These are phyloP conservation scores for Pantala flavescens DNA, from an alignment of 1,140 invertebrate species.

Conservation along the genomic window DNA sequence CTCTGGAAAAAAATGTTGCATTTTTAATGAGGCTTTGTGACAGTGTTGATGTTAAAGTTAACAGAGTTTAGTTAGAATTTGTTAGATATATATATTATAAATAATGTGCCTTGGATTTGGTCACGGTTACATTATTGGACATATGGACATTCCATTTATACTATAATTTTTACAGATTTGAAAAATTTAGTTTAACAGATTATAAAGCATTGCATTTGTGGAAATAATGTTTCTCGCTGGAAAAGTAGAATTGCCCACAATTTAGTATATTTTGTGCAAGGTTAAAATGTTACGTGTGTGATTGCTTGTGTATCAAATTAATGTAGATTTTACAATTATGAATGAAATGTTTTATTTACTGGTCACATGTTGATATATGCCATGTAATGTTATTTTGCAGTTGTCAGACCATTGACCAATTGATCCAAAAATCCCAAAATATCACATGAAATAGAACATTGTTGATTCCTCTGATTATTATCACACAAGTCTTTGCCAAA, in stretches of 20 bases:
- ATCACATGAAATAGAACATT: too few relatives aligned
- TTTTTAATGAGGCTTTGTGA: constrained; percentile 2
- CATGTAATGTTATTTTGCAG: neutral
- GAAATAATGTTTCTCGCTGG: constrained; percentile 1
- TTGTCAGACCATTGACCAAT: too few relatives aligned
- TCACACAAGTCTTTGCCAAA: too few relatives aligned
- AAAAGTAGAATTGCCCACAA: neutral
- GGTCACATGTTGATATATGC: neutral
- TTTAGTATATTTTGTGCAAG: neutral
- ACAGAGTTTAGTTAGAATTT: constrained; percentile 10
- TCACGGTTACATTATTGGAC: constrained; percentile 9
- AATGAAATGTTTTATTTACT: neutral
- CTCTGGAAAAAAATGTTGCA: constrained; percentile 8
- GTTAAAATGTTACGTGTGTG: constrained; percentile 2
- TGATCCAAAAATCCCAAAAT: too few relatives aligned
- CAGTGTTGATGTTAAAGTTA: constrained; percentile 7
- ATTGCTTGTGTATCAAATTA: neutral
- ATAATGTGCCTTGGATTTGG: constrained; percentile 5
- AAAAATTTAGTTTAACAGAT: neutral
- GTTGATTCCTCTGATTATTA: too few relatives aligned
- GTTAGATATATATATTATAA: constrained; percentile 9
- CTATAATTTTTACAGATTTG: constrained; percentile 8
- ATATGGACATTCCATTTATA: constrained; percentile 1
- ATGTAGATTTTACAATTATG: neutral
- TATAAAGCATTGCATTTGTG: neutral